These are phyloP conservation scores for Epinephelus fuscoguttatus DNA, from an alignment of 2,113 vertebrate genomes.

Conservation along the genomic window DNA sequence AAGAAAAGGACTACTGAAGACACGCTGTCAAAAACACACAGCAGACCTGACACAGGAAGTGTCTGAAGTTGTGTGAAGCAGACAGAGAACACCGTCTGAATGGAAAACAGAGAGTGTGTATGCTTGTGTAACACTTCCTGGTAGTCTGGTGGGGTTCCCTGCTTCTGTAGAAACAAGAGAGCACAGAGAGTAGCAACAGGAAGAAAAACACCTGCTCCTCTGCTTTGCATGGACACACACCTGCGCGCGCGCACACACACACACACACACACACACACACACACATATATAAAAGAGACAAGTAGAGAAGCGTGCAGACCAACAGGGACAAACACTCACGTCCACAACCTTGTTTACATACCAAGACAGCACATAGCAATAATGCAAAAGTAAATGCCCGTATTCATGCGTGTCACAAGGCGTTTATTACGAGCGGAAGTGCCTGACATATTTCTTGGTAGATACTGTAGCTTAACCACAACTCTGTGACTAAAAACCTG, in stretches of 20 bases:
- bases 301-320: conserved; percentile 22
- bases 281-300: not conserved
- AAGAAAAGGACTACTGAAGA: not conserved
- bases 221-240: conserved; percentile 51
- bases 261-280: conserved; percentile 16
- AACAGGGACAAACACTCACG: conserved; percentile 11
- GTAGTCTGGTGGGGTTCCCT: conserved; percentile 40
- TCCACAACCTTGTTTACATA: conserved; percentile 38
- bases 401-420: conserved; percentile 45
- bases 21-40: not conserved
- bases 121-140: conserved; percentile 35
- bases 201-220: conserved; percentile 59
- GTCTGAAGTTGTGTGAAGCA: not conserved
- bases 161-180: conserved; percentile 32
- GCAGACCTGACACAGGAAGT: conserved; percentile 17
- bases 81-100: not conserved
- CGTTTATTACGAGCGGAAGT: conserved; percentile 52
- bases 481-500: not conserved
- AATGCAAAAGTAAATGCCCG: conserved; percentile 13
- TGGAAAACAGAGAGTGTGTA: conserved; percentile 7
- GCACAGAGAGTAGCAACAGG: conserved; percentile 17
- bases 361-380: conserved; percentile 7
- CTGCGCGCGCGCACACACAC: not conserved
- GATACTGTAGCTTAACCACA: not conserved
- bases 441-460: not conserved